Conservation (phyloP, 1,140 invertebrate species). For the Apolygus lucorum region DNA sequence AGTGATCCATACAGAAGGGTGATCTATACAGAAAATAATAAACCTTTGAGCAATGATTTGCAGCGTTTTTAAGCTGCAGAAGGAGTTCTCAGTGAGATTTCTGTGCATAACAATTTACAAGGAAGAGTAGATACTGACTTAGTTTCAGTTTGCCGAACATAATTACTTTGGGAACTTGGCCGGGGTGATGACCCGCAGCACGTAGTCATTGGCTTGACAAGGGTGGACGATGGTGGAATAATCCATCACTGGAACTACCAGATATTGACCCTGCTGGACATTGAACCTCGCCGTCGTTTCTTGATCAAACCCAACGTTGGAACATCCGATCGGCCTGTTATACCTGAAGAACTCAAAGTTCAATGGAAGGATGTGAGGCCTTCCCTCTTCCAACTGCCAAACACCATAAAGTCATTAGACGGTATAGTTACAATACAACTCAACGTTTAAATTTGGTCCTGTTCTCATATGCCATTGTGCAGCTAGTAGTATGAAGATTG, state of each 20-base stretch:
- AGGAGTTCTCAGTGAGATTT: too few relatives aligned
- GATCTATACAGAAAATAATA: too few relatives aligned
- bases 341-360: background rate
- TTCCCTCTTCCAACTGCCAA: background rate
- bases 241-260: background rate
- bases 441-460: too few relatives aligned
- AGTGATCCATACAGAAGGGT: too few relatives aligned
- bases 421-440: too few relatives aligned
- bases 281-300: background rate
- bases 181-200: background rate
- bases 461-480: too few relatives aligned
- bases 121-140: too few relatives aligned
- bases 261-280: background rate
- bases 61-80: too few relatives aligned
- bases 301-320: background rate
- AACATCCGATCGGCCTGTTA: background rate
- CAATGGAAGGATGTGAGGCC: background rate
- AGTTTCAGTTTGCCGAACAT: too few relatives aligned
- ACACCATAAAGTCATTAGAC: background rate
- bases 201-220: background rate
- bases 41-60: too few relatives aligned
- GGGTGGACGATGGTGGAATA: background rate
- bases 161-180: background rate
- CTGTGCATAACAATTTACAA: too few relatives aligned
- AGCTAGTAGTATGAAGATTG: too few relatives aligned